Evolutionary conservation across 2,888 invertebrate species (phyloP), one percentile per base, ranked within the genome.

Genomic region (Spodoptera exigua): DNA sequence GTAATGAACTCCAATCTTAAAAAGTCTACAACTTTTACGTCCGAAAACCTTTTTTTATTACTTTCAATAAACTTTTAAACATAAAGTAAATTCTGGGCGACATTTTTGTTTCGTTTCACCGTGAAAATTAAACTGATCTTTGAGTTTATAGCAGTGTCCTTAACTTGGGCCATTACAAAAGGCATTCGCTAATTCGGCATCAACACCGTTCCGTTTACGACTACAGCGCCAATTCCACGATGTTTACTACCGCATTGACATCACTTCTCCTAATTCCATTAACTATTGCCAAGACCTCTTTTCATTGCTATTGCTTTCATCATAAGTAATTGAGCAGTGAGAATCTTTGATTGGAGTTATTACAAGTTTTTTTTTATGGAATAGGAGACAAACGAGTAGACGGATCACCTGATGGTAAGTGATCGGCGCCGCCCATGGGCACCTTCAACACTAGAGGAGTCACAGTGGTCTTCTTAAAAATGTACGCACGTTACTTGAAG

Each of bases 161-260:
- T 69, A 59, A 61, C 74, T 52, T 47, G 51, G 44, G 27, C 55
- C 17, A 47, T 75, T 72, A 63, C 51, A 40, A 60, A 61, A 70
- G 75, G 77, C 75, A 78, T 82, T 78, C 80, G 75, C 82, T 84
- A 83, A 84, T 82, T 80, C 76, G 68, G 70, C 67, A 70, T 74
- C 59, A 72, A 64, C 70, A 67, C 76, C 75, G 76, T 77, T 71
- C 60, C 44, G 63, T 82, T 84, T 81, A 83, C 82, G 85, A 77
- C 71, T 69, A 79, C 74, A 57, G 67, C 56, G 52, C 72, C 76
- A 77, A 80, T 82, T 81, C 70, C 67, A 52, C 70, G 49, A 73
- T 78, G 76, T 82, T 84, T 82, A 83, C 77, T 74, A 18, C 52
- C 53, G 53, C 64, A 79, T 81, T 62, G 75, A 73, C 74, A 78